Conservation (phyloP, 2,888 invertebrate species). For the Trichogramma evanescens region DNA sequence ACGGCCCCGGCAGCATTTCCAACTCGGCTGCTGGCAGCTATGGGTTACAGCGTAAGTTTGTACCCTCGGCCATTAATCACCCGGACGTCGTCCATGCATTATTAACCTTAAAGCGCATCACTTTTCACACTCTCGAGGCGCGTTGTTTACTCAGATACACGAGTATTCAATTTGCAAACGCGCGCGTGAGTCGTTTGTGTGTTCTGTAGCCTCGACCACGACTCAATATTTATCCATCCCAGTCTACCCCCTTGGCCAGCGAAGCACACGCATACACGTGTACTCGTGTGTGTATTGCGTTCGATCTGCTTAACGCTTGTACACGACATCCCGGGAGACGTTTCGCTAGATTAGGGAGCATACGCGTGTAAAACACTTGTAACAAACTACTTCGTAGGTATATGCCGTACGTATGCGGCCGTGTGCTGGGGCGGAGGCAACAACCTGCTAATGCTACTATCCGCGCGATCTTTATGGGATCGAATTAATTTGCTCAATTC, state of each 20-base stretch:
- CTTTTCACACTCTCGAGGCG: conserved; percentile 11
- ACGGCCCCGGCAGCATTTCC: too few relatives aligned
- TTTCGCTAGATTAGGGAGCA: conserved; percentile 47
- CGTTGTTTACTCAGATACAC: conserved; percentile 45
- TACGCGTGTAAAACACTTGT: conserved; percentile 46
- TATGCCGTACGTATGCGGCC: neutral
- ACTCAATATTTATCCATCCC: too few relatives aligned
- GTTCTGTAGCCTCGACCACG: too few relatives aligned
- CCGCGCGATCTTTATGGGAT: conserved; percentile 40
- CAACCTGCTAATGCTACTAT: conserved; percentile 38
- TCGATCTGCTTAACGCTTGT: neutral
- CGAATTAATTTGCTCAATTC: conserved; percentile 46
- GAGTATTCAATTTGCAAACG: conserved; percentile 28
- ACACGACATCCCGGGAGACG: conserved; percentile 30
- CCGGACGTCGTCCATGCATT: conserved; percentile 3
- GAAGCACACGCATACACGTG: too few relatives aligned
- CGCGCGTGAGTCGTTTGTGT: too few relatives aligned
- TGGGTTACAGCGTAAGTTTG: too few relatives aligned
- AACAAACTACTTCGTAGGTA: conserved; percentile 27
- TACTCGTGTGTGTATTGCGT: neutral
- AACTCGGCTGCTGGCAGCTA: too few relatives aligned
- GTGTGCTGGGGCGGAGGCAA: conserved; percentile 27
- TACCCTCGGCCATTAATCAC: conserved; percentile 5
- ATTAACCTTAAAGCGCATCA: conserved; percentile 9
- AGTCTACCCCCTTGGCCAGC: too few relatives aligned